phyloP scores from a whole-genome alignment of 1,140 invertebrate genomes.

The Neomicropteryx cornuta region DNA sequence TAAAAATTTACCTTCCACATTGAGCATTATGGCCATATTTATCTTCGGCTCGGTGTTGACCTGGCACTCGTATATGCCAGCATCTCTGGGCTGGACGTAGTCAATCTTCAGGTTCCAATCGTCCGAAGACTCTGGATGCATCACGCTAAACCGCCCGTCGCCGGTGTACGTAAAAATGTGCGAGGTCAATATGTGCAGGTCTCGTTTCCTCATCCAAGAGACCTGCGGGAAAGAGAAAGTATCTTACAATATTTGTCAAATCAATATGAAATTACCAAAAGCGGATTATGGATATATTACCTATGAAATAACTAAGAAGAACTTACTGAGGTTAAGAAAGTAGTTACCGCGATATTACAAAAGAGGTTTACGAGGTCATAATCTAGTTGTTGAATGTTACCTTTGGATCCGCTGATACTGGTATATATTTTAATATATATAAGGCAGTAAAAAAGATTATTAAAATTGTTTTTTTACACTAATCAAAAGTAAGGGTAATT shows the following conservation, averaged over 20 bases:
- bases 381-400: no score
- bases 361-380: no score
- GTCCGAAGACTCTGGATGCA: slow-evolving; percentile 74
- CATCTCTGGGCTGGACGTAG: slow-evolving; percentile 75
- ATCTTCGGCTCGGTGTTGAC: slow-evolving; percentile 79
- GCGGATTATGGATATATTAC: no score
- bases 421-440: no score
- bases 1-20: slow-evolving; percentile 75
- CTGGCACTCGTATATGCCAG: slow-evolving; percentile 80
- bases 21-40: slow-evolving; percentile 64
- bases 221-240: slow-evolving; percentile 47
- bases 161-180: slow-evolving; percentile 80
- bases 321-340: no score
- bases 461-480: no score
- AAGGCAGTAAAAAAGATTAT: no score
- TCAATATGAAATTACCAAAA: no score
- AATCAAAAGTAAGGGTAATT: no score
- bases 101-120: slow-evolving; percentile 87
- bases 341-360: no score
- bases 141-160: slow-evolving; percentile 72
- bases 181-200: slow-evolving; percentile 81
- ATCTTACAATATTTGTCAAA: neutral
- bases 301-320: no score
- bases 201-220: slow-evolving; percentile 84
- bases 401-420: no score